These are phyloP conservation scores for Tinamus guttatus DNA, from an alignment of 2,113 vertebrate species.

Conservation along the genomic window DNA sequence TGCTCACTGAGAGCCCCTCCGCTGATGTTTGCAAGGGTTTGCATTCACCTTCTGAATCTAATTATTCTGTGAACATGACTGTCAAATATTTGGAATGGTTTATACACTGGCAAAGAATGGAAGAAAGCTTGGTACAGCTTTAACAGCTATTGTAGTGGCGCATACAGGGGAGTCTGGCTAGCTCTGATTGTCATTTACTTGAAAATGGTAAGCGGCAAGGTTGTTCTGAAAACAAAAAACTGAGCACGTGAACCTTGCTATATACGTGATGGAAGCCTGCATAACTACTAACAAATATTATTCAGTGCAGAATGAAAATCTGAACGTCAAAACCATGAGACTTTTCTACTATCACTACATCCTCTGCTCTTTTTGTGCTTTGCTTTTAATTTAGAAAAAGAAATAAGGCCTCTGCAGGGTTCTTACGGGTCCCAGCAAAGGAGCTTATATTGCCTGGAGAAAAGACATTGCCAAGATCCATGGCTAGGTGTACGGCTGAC, in stretches of 20 bases:
- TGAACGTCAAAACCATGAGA: background rate
- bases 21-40: background rate
- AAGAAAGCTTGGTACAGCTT: background rate
- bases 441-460: background rate
- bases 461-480: background rate
- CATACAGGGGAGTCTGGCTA: background rate
- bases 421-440: background rate
- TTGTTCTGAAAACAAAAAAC: background rate
- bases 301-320: background rate
- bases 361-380: background rate
- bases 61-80: background rate
- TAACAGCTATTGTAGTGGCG: background rate
- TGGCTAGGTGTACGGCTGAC: background rate
- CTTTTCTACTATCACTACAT: background rate
- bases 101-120: background rate
- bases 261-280: background rate
- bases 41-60: background rate
- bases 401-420: background rate
- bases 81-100: background rate
- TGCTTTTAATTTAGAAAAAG: background rate
- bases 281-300: background rate
- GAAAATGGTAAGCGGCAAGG: background rate
- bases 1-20: background rate
- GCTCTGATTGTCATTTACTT: background rate
- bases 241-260: background rate